phyloP scores from a whole-genome alignment of 2,888 invertebrate genomes.

The Drosophila nr. medialis region DNA sequence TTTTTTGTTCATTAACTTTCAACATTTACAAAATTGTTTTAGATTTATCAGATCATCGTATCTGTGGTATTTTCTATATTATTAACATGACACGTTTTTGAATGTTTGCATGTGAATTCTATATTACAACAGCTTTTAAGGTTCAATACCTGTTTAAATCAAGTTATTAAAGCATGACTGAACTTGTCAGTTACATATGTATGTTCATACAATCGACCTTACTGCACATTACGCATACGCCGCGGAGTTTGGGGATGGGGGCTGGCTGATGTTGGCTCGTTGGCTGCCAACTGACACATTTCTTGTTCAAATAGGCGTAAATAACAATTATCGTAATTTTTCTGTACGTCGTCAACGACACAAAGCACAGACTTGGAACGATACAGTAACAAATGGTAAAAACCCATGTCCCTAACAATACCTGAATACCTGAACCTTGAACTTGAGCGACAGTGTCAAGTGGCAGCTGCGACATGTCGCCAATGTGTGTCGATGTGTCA shows the following conservation, averaged over 20 bases:
- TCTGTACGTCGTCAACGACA: constrained; percentile 44
- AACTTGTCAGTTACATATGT: constrained; percentile 29
- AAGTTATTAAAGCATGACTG: constrained; percentile 63
- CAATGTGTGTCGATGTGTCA: constrained; percentile 71
- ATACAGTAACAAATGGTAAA: constrained; percentile 24
- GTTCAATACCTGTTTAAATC: constrained; percentile 30
- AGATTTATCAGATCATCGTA: neutral
- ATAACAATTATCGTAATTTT: constrained; percentile 77
- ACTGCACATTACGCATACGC: constrained; percentile 69
- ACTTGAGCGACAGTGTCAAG: constrained; percentile 71
- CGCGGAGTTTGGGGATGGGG: constrained; percentile 14
- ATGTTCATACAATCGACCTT: constrained; percentile 39
- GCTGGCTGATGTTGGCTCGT: constrained; percentile 46
- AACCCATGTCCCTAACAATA: constrained; percentile 49
- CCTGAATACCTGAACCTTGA: constrained; percentile 64
- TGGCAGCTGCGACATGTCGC: constrained; percentile 38
- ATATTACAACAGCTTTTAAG: neutral
- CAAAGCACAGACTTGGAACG: constrained; percentile 66
- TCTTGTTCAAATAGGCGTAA: constrained; percentile 77
- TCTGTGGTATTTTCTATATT: neutral
- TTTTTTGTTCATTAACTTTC: neutral
- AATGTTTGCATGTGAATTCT: neutral
- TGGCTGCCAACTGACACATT: constrained; percentile 71
- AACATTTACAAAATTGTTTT: neutral
- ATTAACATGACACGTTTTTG: neutral